Percentiles rank a stretch among this genome's conserved stretches.
Conservation (phyloP, 2,113 vertebrate species). For the Urocynchramus pylzowi region DNA sequence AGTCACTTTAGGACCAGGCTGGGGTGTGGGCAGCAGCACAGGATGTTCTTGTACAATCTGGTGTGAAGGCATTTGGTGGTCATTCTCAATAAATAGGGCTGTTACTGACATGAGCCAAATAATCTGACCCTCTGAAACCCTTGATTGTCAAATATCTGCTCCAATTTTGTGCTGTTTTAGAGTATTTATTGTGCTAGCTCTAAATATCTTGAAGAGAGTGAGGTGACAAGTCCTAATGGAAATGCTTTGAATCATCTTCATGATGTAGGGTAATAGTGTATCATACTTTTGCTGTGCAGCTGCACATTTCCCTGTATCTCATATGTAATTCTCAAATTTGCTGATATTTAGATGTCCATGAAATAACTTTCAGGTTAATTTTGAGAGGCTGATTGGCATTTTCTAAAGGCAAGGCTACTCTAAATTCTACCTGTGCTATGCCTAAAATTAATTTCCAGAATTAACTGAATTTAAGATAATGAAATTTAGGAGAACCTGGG, state of each 20-base stretch:
- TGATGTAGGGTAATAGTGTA: rapidly evolving
- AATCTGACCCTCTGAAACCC: neutral
- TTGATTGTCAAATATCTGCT: neutral
- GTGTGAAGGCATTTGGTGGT: neutral
- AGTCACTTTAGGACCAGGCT: neutral
- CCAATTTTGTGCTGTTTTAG: neutral
- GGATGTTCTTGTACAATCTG: neutral
- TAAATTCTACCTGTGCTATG: neutral
- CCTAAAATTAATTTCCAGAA: neutral
- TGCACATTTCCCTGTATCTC: neutral
- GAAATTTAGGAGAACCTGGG: neutral
- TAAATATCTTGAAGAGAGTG: neutral
- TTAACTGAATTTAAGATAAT: neutral
- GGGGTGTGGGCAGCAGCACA: neutral
- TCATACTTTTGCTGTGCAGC: neutral
- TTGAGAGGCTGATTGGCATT: neutral
- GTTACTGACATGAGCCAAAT: neutral
- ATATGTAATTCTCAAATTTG: neutral
- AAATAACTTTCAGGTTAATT: neutral
- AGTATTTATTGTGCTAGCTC: neutral
- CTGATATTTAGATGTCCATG: neutral
- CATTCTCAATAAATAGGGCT: neutral
- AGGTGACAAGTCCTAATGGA: neutral
- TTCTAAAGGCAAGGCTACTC: neutral
- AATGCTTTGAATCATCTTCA: neutral